phyloP scores from a whole-genome alignment of 2,113 vertebrate species.

The Irena cyanogastra region DNA sequence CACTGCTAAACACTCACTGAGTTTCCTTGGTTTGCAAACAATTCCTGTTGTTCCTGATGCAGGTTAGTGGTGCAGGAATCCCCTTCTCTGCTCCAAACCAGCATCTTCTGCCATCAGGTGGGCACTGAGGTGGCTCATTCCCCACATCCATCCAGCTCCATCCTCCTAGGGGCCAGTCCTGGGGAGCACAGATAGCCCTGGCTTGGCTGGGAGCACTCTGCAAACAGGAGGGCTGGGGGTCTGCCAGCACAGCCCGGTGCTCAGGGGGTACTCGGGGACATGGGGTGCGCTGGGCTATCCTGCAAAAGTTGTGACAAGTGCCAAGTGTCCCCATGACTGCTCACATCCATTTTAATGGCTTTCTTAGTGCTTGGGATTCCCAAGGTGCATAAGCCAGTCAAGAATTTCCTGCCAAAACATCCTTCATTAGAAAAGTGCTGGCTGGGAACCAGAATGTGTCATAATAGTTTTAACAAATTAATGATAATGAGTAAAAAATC shows the following conservation, averaged over 20 bases:
- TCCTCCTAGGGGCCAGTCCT: background rate
- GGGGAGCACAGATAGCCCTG: background rate
- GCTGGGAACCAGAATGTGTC: background rate
- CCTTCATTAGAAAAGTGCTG: background rate
- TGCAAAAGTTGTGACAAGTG: background rate
- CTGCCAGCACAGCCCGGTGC: background rate
- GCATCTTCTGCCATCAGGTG: background rate
- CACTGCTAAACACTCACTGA: background rate
- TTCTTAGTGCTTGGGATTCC: background rate
- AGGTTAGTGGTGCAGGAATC: background rate
- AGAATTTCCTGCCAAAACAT: conserved; percentile 7
- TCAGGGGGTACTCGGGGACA: rapidly evolving
- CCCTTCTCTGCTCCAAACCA: background rate
- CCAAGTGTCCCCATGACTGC: background rate
- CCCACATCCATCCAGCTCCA: background rate
- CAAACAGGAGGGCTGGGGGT: background rate
- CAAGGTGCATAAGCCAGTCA: background rate
- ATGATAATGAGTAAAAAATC: background rate
- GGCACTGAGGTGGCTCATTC: background rate
- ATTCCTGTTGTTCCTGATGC: background rate
- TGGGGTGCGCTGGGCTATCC: background rate
- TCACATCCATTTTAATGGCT: background rate
- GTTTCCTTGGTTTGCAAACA: background rate
- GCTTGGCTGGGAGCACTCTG: background rate
- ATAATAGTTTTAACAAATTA: background rate